Evolutionary conservation across 2,888 invertebrate genomes (phyloP).

Genomic region (Stenolophus ochropezus): DNA sequence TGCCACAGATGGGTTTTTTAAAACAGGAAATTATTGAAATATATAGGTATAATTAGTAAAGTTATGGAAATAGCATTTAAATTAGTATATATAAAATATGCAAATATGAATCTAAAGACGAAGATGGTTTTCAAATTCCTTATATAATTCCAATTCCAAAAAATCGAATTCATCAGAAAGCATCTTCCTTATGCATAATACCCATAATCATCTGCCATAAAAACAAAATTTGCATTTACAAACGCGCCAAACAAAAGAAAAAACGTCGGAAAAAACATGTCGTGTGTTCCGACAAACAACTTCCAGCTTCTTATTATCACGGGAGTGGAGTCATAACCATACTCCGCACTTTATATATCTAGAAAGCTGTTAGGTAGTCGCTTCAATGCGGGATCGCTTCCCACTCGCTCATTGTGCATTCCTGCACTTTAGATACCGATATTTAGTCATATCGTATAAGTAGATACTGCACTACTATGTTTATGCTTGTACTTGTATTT

Average conservation of each 20-base stretch:
- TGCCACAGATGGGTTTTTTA: too few species aligned
- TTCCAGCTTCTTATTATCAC: slow-evolving; percentile 1
- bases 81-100: too few species aligned
- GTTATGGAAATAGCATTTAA: too few species aligned
- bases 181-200: slow-evolving; percentile 9
- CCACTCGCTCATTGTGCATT: neutral
- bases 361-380: neutral
- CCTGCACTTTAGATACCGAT: neutral
- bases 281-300: slow-evolving; percentile 33
- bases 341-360: neutral
- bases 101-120: neutral
- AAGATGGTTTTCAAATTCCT: neutral
- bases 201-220: slow-evolving; percentile 11
- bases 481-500: neutral
- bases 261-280: slow-evolving; percentile 34
- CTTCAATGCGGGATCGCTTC: neutral
- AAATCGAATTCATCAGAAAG: neutral
- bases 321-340: neutral
- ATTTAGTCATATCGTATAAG: neutral
- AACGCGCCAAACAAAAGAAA: slow-evolving; percentile 1
- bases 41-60: too few species aligned
- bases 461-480: neutral
- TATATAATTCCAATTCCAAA: neutral
- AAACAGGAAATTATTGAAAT: neutral
- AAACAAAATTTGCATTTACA: slow-evolving; percentile 44